A percentile compares a stretch with the other conserved stretches of the same genome.
These are phyloP conservation scores for Presbytis comata DNA, from an alignment of 2,797 vertebrate species.

Conservation along the genomic window DNA sequence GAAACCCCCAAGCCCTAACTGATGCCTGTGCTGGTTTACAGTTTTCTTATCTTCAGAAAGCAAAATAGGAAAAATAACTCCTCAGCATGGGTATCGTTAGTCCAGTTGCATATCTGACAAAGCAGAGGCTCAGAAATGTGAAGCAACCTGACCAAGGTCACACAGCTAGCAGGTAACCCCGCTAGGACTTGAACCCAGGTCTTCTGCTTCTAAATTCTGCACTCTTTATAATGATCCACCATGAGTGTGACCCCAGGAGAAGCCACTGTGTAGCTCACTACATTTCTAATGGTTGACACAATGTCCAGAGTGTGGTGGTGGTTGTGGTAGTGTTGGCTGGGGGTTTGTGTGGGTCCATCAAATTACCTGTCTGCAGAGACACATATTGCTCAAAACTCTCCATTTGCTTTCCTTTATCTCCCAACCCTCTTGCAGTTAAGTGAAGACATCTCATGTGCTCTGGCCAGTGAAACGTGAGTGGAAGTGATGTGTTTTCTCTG, in stretches of 20 bases:
- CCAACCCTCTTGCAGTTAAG: background rate
- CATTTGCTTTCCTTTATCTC: background rate
- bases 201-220: background rate
- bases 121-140: background rate
- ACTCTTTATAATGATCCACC: background rate
- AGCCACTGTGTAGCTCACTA: background rate
- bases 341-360: background rate
- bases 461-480: background rate
- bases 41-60: background rate
- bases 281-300: background rate
- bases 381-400: background rate
- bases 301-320: background rate
- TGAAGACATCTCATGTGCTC: background rate
- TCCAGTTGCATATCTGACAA: background rate
- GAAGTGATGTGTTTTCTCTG: background rate
- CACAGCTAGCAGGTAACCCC: background rate
- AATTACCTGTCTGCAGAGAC: background rate
- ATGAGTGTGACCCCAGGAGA: background rate
- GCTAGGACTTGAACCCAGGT: background rate
- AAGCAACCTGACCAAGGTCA: background rate
- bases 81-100: background rate
- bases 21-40: background rate
- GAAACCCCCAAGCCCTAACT: background rate
- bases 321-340: background rate
- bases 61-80: background rate